Base-by-base conservation (phyloP, 2,888 invertebrate species). In the Tuta absoluta region DNA sequence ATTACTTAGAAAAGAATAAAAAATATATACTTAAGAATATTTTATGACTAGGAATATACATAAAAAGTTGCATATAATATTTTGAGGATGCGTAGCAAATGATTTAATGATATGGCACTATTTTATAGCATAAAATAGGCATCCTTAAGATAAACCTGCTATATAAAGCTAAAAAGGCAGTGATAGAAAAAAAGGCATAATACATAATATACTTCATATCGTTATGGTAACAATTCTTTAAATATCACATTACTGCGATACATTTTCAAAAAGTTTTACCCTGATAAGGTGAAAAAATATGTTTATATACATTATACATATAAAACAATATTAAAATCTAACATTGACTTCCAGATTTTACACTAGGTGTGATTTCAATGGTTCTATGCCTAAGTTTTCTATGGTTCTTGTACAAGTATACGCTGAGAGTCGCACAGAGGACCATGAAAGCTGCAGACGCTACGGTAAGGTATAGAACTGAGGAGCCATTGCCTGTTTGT, bases 31-130 rank as follows among this genome's bases (percentile, higher is more conserved):
- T 37, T 57, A 63, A 4, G 17, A 58, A 58, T 62, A 65, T 56
- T 58, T 48, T 65, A 59, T 66, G 66, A 66, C 66, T 66, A 66
- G 66, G 60, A 23, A 63, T 59, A 62, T 51, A 63, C 53, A 60
- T 63, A 65, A 38, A 59, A n/a, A 14, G 28, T 48, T 58, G 53
- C 14, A 63, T 49, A 41, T 17, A 49, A 66, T 65, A 58, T 49
- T 33, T 21, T 65, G 41, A 64, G 62, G 59, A 63, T 67, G 61
- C 57, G 49, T 56, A 63, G 49, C 12, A 49, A 38, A 51, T 23
- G n/a, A 60, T 59, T 57, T 71, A 72, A 73, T 71, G 77, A 45
- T 89, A 90, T 90, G 90, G 90, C 90, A 90, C 89, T 89, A 87
- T 86, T 85, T 86, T 85, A 88, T 80, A 72, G 72, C 64, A 67